A percentile compares a stretch with the other conserved stretches of the same genome.
phyloP scores from a whole-genome alignment of 2,797 vertebrate species.

The Champsocephalus gunnari region DNA sequence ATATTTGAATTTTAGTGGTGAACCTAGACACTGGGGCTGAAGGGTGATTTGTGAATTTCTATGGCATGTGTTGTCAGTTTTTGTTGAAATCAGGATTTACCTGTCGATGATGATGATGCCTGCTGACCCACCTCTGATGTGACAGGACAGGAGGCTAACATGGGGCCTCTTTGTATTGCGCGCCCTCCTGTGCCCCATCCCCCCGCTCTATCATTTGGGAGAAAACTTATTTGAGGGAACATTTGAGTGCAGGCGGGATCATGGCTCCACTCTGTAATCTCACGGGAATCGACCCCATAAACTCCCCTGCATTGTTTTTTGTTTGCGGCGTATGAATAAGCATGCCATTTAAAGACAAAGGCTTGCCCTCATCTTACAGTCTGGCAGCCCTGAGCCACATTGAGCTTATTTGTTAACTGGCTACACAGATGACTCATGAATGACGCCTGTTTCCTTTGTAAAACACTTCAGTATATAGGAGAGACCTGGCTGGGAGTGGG shows the following conservation, averaged over 20 bases:
- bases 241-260: constrained; percentile 29
- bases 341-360: constrained; percentile 18
- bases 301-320: constrained; percentile 37
- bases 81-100: constrained; percentile 16
- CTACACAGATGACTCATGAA: constrained; percentile 17
- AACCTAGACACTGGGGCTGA: background rate
- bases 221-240: background rate
- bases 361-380: constrained; percentile 12
- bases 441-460: constrained; percentile 24
- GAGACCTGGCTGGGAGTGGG: background rate
- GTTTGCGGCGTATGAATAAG: constrained; percentile 33
- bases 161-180: constrained; percentile 49
- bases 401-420: constrained; percentile 24
- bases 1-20: background rate
- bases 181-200: background rate
- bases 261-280: constrained; percentile 12
- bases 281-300: constrained; percentile 16
- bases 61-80: background rate
- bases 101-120: constrained; percentile 10
- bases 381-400: background rate
- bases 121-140: constrained; percentile 25
- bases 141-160: constrained; percentile 53
- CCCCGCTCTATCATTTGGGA: constrained; percentile 31
- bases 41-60: background rate
- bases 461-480: constrained; percentile 40